Conservation (phyloP, 2,797 vertebrate species). For the Xenentodon cancila region DNA sequence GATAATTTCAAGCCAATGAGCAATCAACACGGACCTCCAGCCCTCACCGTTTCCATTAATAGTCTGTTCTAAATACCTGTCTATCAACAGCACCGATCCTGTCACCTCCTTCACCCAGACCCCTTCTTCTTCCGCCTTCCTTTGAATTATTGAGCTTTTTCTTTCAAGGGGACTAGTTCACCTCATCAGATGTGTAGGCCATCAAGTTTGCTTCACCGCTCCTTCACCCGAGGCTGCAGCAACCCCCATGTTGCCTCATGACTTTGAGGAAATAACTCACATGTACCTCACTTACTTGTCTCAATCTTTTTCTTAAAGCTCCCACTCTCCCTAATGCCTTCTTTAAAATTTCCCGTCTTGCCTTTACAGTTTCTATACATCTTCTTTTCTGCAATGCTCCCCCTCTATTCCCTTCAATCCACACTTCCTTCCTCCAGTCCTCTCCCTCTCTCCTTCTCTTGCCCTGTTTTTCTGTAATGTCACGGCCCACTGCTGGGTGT, state of each 20-base stretch:
- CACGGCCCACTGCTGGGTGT: slow-evolving; percentile 82
- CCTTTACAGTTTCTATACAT: slow-evolving; percentile 50
- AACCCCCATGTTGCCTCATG: slow-evolving; percentile 63
- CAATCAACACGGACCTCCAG: slow-evolving; percentile 22
- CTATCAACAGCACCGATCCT: slow-evolving; percentile 43
- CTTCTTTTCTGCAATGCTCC: slow-evolving; percentile 43
- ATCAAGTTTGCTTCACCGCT: slow-evolving; percentile 78
- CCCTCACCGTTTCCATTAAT: slow-evolving; percentile 19
- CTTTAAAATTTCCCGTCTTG: slow-evolving; percentile 59
- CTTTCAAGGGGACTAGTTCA: slow-evolving; percentile 70
- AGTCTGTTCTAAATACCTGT: slow-evolving; percentile 50
- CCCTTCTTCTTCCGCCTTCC: slow-evolving; percentile 43
- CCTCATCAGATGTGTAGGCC: slow-evolving; percentile 75
- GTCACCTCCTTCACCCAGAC: slow-evolving; percentile 32
- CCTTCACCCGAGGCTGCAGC: slow-evolving; percentile 72
- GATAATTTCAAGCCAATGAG: slow-evolving; percentile 50
- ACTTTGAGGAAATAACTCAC: slow-evolving; percentile 80
- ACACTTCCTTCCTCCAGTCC: slow-evolving; percentile 1
- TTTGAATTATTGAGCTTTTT: slow-evolving; percentile 82
- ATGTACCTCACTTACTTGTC: slow-evolving; percentile 66
- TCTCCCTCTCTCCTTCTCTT: slow-evolving; percentile 26
- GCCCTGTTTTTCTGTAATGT: slow-evolving; percentile 81
- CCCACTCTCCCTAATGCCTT: slow-evolving; percentile 55
- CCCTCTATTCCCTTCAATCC: slow-evolving; percentile 17
- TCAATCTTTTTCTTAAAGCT: slow-evolving; percentile 62